Base-by-base conservation (phyloP, 2,797 vertebrate species). In the Chaenodraco wilsoni region DNA sequence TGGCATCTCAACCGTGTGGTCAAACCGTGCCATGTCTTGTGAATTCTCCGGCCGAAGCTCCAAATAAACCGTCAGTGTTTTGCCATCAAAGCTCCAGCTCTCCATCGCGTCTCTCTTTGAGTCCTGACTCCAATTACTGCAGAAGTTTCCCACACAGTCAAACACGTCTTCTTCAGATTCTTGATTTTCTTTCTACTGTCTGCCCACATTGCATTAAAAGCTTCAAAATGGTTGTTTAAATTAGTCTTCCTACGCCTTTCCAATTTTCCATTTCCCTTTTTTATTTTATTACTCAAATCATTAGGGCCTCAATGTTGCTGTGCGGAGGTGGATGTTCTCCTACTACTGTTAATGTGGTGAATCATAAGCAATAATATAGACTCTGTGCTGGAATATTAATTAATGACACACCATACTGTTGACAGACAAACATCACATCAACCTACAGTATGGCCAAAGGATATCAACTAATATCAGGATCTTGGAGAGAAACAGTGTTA, bases 281-380 rank as follows among this genome's bases (percentile, higher is more conserved):
- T 51, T 46, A 31, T 63, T 76, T 79, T 57, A 83, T 78, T 77
- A 82, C 77, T 66, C 57, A 65, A 45, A 73, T 62, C 64, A 76
- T 74, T 43, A 46, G 66, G 64, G 44, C 69, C 19, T 43, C 27
- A 5, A 27, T 60, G 69, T 76, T 78, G 58, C 51, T 27, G 21
- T n/a, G 55, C 66, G 71, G 66, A 43, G 73, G 71, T 62, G 40
- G 77, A 54, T 65, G 33, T 21, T 37, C 69, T 41, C 60, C 14
- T 40, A 49, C 65, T 72, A 71, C 84, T 74, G 68, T 78, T 74
- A 74, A 83, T 55, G 45, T 11, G 56, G 56, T 81, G 78, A 82
- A 69, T 83, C 77, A 81, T 64, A 72, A 17, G 59, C 88, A 83
- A 87, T 78, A 79, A 76, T 89, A 86, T 81, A 58, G 33, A 27